phyloP scores from a whole-genome alignment of 2,797 vertebrate genomes.

The Craterocephalus amniculus region DNA sequence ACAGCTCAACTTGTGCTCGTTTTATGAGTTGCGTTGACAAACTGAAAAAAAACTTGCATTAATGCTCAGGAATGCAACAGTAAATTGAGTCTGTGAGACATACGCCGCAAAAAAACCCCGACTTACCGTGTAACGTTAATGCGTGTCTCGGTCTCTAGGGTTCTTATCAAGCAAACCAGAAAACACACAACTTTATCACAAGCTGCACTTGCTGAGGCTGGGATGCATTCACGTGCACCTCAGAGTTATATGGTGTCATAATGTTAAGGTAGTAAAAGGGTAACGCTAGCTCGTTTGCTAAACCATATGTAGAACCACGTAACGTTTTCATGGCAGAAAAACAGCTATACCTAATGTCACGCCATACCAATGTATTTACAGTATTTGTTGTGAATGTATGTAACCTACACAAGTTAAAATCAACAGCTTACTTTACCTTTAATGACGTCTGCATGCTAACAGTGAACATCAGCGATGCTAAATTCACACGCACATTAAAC shows the following conservation, averaged over 20 bases:
- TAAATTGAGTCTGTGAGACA: neutral
- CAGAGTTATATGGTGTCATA: too few species aligned
- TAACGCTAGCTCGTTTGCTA: neutral
- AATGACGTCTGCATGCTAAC: constrained; percentile 18
- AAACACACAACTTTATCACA: constrained; percentile 49
- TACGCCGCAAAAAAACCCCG: neutral
- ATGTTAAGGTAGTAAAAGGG: neutral
- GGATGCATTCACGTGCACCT: neutral
- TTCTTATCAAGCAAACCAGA: constrained; percentile 59
- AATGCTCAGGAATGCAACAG: neutral
- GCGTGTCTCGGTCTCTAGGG: neutral
- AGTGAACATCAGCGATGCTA: constrained; percentile 19
- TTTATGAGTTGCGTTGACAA: constrained; percentile 1
- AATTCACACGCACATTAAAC: constrained; percentile 10
- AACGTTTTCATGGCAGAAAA: neutral
- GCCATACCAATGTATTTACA: neutral
- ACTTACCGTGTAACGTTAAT: neutral
- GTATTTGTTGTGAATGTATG: neutral
- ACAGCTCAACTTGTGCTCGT: constrained; percentile 6
- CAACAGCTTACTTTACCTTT: neutral
- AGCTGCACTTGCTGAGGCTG: neutral
- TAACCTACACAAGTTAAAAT: neutral
- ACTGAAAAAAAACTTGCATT: neutral
- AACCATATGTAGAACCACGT: neutral
- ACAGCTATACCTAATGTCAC: neutral